Evolutionary conservation across 2,797 vertebrate genomes (phyloP).

Genomic region (Paramormyrops hopkinsi): DNA sequence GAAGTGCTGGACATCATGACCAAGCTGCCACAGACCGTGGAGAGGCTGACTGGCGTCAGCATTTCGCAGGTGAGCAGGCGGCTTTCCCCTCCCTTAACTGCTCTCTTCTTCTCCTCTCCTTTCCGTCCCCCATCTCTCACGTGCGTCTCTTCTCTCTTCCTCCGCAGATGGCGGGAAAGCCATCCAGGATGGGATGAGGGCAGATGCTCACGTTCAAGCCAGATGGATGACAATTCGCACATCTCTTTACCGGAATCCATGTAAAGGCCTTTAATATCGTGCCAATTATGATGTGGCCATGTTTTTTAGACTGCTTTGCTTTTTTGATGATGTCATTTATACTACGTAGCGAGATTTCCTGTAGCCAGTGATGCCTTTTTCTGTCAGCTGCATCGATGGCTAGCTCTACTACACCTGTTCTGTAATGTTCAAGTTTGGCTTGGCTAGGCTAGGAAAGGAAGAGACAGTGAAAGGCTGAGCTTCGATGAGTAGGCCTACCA

Average conservation of each 20-base stretch:
- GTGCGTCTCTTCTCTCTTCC: not conserved
- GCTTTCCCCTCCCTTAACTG: not conserved
- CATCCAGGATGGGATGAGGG: conserved; percentile 42
- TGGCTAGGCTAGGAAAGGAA: not conserved
- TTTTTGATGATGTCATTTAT: not conserved
- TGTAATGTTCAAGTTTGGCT: not conserved
- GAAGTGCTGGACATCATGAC: conserved; percentile 84
- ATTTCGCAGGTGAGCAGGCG: conserved; percentile 70
- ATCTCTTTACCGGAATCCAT: not conserved
- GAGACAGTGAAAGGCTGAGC: not conserved
- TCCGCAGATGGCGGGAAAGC: conserved; percentile 41
- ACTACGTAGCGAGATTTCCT: not conserved
- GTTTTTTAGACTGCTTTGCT: not conserved
- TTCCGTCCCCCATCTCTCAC: not conserved
- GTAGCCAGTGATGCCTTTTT: not conserved
- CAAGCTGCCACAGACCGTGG: conserved; percentile 66
- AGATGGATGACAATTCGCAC: not conserved
- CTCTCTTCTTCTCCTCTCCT: not conserved
- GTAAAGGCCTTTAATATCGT: not conserved
- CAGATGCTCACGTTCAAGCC: not conserved
- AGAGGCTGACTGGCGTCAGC: conserved; percentile 78
- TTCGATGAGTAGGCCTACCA: not conserved
- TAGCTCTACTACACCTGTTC: not conserved
- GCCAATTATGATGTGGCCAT: not conserved
- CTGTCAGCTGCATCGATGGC: not conserved